Evolutionary conservation across 2,888 invertebrate species (phyloP).

Genomic region (Stenichneumon culpator): DNA sequence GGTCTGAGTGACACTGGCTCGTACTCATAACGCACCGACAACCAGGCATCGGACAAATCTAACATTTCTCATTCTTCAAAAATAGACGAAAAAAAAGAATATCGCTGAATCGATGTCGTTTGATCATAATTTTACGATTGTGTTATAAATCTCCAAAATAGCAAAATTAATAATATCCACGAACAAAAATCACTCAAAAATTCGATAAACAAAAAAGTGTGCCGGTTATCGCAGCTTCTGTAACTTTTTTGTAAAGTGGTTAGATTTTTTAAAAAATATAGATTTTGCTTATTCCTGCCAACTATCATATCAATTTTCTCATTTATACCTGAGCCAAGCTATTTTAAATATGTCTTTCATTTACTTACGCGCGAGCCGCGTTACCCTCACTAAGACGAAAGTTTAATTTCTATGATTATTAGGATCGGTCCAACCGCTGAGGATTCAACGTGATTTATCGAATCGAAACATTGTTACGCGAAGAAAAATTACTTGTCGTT

Average conservation of each 20-base stretch:
- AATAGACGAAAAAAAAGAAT: neutral
- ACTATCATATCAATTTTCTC: slow-evolving; percentile 76
- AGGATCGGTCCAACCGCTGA: neutral
- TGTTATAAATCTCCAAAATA: neutral
- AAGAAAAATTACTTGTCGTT: slow-evolving; percentile 26
- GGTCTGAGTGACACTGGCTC: neutral
- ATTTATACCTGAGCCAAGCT: slow-evolving; percentile 66
- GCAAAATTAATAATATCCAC: neutral
- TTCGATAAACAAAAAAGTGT: neutral
- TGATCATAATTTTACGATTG: neutral
- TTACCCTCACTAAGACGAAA: neutral
- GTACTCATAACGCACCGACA: neutral
- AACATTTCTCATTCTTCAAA: neutral
- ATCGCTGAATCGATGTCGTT: neutral
- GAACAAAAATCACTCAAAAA: neutral
- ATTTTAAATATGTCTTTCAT: slow-evolving; percentile 49
- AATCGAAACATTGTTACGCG: slow-evolving; percentile 71
- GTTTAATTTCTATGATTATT: slow-evolving; percentile 32
- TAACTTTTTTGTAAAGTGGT: slow-evolving; percentile 13
- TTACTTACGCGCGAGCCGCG: neutral
- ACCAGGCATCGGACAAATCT: slow-evolving; percentile 4
- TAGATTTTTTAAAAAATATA: neutral
- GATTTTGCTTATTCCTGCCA: slow-evolving; percentile 57
- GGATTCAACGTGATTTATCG: slow-evolving; percentile 46
- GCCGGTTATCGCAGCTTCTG: neutral